A percentile compares a stretch with the other conserved stretches of the same genome.
Evolutionary conservation across 2,888 invertebrate genomes (phyloP).

Genomic region (Watsonalla binaria): DNA sequence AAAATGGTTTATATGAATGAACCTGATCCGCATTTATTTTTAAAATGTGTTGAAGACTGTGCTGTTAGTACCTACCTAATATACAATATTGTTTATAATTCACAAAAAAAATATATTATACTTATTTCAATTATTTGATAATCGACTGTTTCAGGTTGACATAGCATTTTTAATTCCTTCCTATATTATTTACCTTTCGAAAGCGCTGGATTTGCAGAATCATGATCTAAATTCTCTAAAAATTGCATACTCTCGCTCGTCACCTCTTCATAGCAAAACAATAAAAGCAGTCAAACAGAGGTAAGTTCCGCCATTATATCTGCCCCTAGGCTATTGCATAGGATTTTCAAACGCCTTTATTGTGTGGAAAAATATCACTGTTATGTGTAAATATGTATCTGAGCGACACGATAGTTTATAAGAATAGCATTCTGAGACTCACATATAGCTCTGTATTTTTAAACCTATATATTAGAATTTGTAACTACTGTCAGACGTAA

Average conservation of each 20-base stretch:
- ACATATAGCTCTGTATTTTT: too few species aligned
- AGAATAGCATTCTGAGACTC: too few species aligned
- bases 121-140: not conserved
- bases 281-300: slow-evolving; percentile 48
- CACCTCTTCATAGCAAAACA: slow-evolving; percentile 51
- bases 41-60: slow-evolving; percentile 37
- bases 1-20: slow-evolving; percentile 43
- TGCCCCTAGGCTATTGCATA: not conserved
- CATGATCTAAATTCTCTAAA: slow-evolving; percentile 47
- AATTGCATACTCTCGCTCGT: slow-evolving; percentile 51
- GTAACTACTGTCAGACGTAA: too few species aligned
- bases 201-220: slow-evolving; percentile 31
- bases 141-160: slow-evolving; percentile 38
- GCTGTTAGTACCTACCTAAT: slow-evolving; percentile 27
- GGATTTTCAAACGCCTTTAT: not conserved
- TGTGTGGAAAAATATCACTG: too few species aligned
- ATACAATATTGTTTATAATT: not conserved
- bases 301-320: slow-evolving; percentile 24
- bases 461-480: too few species aligned
- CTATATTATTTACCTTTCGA: slow-evolving; percentile 38
- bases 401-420: too few species aligned
- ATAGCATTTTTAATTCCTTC: slow-evolving; percentile 49
- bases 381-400: too few species aligned
- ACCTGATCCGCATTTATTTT: slow-evolving; percentile 21
- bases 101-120: too few species aligned